phyloP scores from a whole-genome alignment of 2,888 invertebrate genomes.

The Buathra laborator region DNA sequence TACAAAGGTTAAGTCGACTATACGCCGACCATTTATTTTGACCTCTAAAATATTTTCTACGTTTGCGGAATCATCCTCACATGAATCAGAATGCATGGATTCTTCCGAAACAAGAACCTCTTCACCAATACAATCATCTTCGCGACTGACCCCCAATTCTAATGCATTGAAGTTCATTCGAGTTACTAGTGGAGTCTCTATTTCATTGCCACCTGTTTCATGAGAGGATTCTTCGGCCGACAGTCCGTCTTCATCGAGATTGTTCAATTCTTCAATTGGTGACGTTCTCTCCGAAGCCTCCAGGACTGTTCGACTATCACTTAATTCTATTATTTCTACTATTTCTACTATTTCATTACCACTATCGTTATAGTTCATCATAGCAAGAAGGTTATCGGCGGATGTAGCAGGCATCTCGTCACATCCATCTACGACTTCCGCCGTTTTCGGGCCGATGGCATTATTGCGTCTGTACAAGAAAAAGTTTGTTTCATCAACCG shows the following conservation, averaged over 20 bases:
- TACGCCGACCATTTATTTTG: slow-evolving; percentile 40
- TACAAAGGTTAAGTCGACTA: slow-evolving; percentile 22
- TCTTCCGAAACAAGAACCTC: neutral
- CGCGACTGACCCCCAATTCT: neutral
- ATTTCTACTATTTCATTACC: neutral
- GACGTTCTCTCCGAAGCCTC: neutral
- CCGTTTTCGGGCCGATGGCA: too few relatives aligned
- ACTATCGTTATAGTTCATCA: neutral
- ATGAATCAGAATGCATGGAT: neutral
- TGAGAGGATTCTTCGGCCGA: neutral
- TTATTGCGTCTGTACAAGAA: too few relatives aligned
- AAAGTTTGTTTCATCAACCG: too few relatives aligned
- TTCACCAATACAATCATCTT: neutral
- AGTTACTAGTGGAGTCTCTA: neutral
- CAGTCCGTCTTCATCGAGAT: slow-evolving; percentile 6
- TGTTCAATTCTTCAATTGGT: neutral
- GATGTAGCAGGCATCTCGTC: too few relatives aligned
- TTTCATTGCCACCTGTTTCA: neutral
- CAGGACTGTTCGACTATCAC: neutral
- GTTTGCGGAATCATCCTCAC: neutral
- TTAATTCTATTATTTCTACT: neutral
- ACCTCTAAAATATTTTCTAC: neutral
- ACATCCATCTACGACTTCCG: too few relatives aligned
- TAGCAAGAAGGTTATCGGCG: too few relatives aligned
- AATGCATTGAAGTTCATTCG: neutral